A percentile compares a stretch with the other conserved stretches of the same genome.
These are phyloP conservation scores for Chrysomela aeneicollis DNA, from an alignment of 2,888 invertebrate species.

Conservation along the genomic window DNA sequence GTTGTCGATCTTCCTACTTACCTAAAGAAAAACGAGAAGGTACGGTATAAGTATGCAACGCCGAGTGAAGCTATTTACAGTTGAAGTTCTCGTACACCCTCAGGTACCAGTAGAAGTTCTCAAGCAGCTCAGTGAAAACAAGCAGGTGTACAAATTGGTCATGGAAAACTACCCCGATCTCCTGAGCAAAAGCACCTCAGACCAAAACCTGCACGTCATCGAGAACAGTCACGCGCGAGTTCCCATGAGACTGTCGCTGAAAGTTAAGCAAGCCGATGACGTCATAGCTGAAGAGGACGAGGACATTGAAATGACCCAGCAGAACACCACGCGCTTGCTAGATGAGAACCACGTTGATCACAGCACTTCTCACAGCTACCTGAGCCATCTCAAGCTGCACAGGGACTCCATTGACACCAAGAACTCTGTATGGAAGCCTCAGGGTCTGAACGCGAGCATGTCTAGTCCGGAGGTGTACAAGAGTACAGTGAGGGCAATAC, in stretches of 20 bases:
- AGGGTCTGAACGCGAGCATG: slow-evolving; percentile 80
- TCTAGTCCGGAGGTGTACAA: slow-evolving; percentile 90
- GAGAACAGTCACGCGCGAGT: slow-evolving; percentile 55
- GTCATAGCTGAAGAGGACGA: slow-evolving; percentile 30
- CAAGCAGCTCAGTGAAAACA: slow-evolving; percentile 70
- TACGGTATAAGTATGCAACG: no score
- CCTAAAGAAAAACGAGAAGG: slow-evolving; percentile 73
- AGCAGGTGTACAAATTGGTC: slow-evolving; percentile 73
- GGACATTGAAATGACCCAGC: slow-evolving; percentile 16
- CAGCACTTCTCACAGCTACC: slow-evolving; percentile 67
- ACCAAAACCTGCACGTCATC: slow-evolving; percentile 65
- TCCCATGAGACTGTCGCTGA: slow-evolving; percentile 72
- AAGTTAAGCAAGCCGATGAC: slow-evolving; percentile 60
- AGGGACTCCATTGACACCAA: slow-evolving; percentile 85
- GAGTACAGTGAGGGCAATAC: slow-evolving; percentile 84
- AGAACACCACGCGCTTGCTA: slow-evolving; percentile 42
- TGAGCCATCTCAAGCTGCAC: slow-evolving; percentile 75
- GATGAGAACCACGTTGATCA: slow-evolving; percentile 49
- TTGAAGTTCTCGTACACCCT: no score
- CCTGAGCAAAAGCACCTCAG: slow-evolving; percentile 70
- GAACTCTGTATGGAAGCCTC: slow-evolving; percentile 83
- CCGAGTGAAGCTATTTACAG: no score
- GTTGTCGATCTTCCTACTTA: slow-evolving; percentile 80
- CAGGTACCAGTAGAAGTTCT: slow-evolving; percentile 73
- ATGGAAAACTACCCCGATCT: slow-evolving; percentile 77